phyloP scores from a whole-genome alignment of 1,140 invertebrate genomes.

The Berghia stephanieae region DNA sequence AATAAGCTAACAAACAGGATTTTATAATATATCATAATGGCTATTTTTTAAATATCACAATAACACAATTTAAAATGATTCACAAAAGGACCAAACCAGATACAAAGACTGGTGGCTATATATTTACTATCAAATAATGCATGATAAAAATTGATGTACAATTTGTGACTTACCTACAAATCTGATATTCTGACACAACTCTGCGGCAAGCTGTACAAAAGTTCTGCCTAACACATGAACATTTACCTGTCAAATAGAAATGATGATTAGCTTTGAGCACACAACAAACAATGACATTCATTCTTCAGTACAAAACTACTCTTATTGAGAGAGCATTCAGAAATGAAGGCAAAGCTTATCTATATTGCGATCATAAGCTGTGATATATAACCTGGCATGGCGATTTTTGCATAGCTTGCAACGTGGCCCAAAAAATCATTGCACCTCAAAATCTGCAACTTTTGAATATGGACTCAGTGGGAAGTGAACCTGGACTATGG shows the following conservation, averaged over 20 bases:
- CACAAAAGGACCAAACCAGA: too few relatives aligned
- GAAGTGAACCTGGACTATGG: too few relatives aligned
- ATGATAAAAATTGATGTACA: too few relatives aligned
- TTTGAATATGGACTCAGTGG: too few relatives aligned
- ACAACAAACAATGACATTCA: neutral
- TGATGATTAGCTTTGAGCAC: neutral
- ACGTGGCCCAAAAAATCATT: too few relatives aligned
- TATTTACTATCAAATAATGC: too few relatives aligned
- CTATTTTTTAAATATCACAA: too few relatives aligned
- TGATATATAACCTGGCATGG: neutral
- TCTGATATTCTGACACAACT: conserved; percentile 92
- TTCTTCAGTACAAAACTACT: neutral
- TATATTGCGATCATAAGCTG: neutral
- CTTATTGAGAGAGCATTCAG: neutral
- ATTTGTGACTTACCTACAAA: conserved; percentile 87
- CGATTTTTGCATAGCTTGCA: neutral
- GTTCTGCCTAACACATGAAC: conserved; percentile 94
- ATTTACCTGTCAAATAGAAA: conserved; percentile 79
- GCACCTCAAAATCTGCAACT: too few relatives aligned
- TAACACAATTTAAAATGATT: too few relatives aligned
- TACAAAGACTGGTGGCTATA: too few relatives aligned
- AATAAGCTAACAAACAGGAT: too few relatives aligned
- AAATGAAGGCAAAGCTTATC: neutral
- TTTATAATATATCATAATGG: too few relatives aligned
- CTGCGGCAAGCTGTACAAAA: conserved; percentile 87